Evolutionary conservation across 2,113 vertebrate species (phyloP), one percentile per base, ranked within the genome.

Genomic region (Myotis yumanensis): DNA sequence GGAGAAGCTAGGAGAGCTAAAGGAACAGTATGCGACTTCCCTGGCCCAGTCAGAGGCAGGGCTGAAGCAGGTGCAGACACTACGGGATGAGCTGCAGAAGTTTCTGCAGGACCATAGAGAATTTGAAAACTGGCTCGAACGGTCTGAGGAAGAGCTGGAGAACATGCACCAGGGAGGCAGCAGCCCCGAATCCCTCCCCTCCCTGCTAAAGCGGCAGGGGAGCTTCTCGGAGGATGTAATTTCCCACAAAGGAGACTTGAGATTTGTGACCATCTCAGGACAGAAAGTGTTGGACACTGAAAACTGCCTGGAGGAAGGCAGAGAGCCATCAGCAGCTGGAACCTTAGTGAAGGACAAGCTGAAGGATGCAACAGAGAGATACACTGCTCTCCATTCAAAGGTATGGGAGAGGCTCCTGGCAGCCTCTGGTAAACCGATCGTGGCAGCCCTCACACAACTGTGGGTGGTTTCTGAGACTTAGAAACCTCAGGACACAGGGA

Each of bases 201-300:
- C 81, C 69, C 96, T 98, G 86, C 97, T 98, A 0, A 97, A 37
- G 57, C 94, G 90, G 0, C 98, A 99, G 92, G 96, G 98, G 2
- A 98, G 98, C 95, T 99, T 99, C 94, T 99, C 98, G 0, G 99
- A 99, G 92, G 99, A 99, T 0, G 98, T 99, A 0, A 99, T 99
- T 97, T 99, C 99, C 94, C 99, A 99, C 98, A 99, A 99, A 96
- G 99, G 99, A 0, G 99, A 99, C 97, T 97, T 99, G 97, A 98
- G 99, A 46, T 99, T 99, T 14, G 98, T 99, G 11, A 99, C 99
- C 90, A 99, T 99, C 97, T 99, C 99, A 0, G 99, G 99, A 15
- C 99, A 99, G 98, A 99, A 99, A 96, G 99, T 99, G 46, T 98
- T 99, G 92, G 99, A 99, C 77, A 99, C 98, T 0, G 98, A 98